Conservation (phyloP, 92 coral and sea anemone species). For the Phenganax stokvisi region DNA sequence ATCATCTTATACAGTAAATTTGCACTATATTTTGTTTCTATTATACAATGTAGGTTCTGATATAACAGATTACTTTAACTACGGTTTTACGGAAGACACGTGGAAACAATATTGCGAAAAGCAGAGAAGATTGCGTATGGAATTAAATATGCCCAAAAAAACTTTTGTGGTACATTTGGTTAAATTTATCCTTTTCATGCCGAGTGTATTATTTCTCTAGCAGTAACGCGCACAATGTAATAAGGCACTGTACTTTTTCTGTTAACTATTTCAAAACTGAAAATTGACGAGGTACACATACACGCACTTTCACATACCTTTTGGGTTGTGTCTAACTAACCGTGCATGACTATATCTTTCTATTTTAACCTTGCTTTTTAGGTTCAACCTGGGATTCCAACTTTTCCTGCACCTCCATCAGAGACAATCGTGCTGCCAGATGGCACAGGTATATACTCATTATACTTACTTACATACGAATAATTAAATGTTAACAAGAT, state of each 20-base stretch:
- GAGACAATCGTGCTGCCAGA: conserved; percentile 32
- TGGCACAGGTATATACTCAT: conserved; percentile 28
- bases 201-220: not conserved
- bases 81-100: conserved; percentile 99
- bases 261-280: no score
- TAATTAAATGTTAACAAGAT: no score
- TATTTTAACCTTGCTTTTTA: not conserved
- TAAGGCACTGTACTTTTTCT: not conserved
- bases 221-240: not conserved
- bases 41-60: conserved; percentile 71
- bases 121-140: conserved; percentile 92
- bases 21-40: not conserved
- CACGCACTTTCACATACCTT: no score
- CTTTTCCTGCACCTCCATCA: conserved; percentile 21
- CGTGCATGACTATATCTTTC: not conserved
- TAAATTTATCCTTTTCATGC: not conserved
- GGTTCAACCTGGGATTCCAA: conserved; percentile 26
- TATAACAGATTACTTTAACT: conserved; percentile 95
- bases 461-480: no score
- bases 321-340: no score
- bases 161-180: conserved; percentile 62
- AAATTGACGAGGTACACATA: no score
- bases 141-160: conserved; percentile 86
- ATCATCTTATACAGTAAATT: no score
- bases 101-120: conserved; percentile 99